Conservation (phyloP, 2,888 invertebrate species). For the Ochropleura leucogaster region DNA sequence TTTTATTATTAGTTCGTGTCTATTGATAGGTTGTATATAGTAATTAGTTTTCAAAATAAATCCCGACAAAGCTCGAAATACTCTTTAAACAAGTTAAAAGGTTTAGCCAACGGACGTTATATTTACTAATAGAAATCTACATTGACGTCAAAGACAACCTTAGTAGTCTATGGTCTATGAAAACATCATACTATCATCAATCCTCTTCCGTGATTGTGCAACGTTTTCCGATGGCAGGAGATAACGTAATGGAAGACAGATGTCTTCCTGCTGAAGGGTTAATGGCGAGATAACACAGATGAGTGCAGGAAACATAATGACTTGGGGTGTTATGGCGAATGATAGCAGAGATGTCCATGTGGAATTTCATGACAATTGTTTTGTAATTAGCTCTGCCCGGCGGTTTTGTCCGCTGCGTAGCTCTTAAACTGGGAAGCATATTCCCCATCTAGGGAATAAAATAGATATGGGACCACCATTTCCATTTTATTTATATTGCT, state of each 20-base stretch:
- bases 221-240: conserved; percentile 36
- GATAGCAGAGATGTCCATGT: neutral
- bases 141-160: conserved; percentile 11
- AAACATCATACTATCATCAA: conserved; percentile 34
- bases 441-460: no score
- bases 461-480: no score
- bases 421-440: no score
- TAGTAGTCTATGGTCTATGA: neutral
- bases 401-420: no score
- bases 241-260: conserved; percentile 43
- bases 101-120: neutral
- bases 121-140: neutral
- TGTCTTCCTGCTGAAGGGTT: conserved; percentile 48
- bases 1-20: no score
- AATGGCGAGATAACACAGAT: conserved; percentile 33
- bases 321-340: neutral
- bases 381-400: no score
- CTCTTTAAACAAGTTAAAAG: neutral
- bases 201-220: conserved; percentile 20
- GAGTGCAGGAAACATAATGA: conserved; percentile 1
- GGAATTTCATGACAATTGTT: no score
- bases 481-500: no score
- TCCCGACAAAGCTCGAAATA: neutral
- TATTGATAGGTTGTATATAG: no score
- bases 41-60: neutral